Percentiles rank a stretch among this genome's conserved stretches.
These are phyloP conservation scores for Rhipidura dahli DNA, from an alignment of 2,113 vertebrate genomes.

Conservation along the genomic window DNA sequence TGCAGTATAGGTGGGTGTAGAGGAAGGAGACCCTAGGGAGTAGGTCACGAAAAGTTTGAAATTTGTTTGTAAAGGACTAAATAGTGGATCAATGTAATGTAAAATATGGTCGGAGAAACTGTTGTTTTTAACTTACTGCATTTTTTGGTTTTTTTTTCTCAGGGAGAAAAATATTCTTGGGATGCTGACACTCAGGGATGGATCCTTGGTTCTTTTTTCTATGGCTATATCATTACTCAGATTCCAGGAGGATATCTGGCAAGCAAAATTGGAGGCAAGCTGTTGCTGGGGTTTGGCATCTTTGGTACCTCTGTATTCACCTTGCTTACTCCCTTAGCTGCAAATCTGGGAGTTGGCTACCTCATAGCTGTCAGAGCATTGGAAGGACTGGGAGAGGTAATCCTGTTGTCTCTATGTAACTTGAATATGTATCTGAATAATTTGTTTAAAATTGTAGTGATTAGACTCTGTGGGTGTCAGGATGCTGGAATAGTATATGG, in stretches of 20 bases:
- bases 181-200: constrained; percentile 93
- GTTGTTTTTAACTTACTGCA: background rate
- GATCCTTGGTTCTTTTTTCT: constrained; percentile 98
- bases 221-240: constrained; percentile 96
- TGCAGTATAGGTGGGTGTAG: background rate
- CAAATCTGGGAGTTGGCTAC: constrained; percentile 83
- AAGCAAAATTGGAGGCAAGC: constrained; percentile 85
- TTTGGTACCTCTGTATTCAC: constrained; percentile 87
- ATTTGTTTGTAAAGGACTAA: background rate
- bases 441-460: background rate
- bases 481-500: background rate
- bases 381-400: constrained; percentile 95
- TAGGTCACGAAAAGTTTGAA: background rate
- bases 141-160: background rate
- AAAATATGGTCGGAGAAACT: background rate
- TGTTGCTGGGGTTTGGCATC: constrained; percentile 87
- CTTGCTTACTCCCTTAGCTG: constrained; percentile 88
- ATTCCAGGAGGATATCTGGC: constrained; percentile 93
- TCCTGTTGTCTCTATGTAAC: background rate
- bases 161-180: constrained; percentile 91
- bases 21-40: background rate
- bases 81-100: background rate
- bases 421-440: background rate
- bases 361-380: constrained; percentile 87
- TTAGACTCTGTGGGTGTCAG: background rate